Evolutionary conservation across 2,797 vertebrate species (phyloP), one percentile per base, ranked within the genome.

Genomic region (Etheostoma nigrum): DNA sequence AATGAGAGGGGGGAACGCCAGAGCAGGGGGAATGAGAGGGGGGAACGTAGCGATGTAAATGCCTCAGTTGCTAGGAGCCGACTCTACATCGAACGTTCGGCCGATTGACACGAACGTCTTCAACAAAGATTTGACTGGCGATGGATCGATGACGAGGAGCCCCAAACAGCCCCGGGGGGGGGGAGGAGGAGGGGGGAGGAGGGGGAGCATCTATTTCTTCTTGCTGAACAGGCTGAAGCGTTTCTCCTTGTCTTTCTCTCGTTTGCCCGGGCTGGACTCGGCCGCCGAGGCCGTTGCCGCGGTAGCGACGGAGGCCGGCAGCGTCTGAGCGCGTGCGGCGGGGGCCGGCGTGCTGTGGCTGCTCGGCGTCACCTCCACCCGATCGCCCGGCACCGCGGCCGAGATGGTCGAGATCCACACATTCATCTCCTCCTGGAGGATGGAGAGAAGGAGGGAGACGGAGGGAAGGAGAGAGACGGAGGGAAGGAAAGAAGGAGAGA

Each of bases 141-240:
- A 68, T 54, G 25, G 62, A 75, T 60, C 30, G 53, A 51, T 44
- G 30, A 76, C 16, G 68, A 75, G 64, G 77, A 78, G 66, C 70
- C 79, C 81, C 91, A 82, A 89, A 85, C 87, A 87, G 89, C 86
- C 85, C 88, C 74, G 5, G 27, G 19, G 49, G 33, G 15, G 30
- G 48, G 18, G 18, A 63, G 45, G 36, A 63, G 27, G 25, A 55
- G 36, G 21, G 48, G 27, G 16, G 12, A 21, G 44, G 14, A 27
- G 76, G 90, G 79, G 65, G 65, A 86, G 82, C 81, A 67, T 95
- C 96, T 97, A 99, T 91, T 99, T 99, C 96, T 99, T 99, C 94
- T 99, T 99, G 94, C 97, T 98, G 93, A 99, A 99, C 88, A 99
- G 96, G 92, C 98, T 99, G 95, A 99, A 99, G 89, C 98, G 95